Evolutionary conservation across 2,888 invertebrate species (phyloP).

Genomic region (Chalcis sispes): DNA sequence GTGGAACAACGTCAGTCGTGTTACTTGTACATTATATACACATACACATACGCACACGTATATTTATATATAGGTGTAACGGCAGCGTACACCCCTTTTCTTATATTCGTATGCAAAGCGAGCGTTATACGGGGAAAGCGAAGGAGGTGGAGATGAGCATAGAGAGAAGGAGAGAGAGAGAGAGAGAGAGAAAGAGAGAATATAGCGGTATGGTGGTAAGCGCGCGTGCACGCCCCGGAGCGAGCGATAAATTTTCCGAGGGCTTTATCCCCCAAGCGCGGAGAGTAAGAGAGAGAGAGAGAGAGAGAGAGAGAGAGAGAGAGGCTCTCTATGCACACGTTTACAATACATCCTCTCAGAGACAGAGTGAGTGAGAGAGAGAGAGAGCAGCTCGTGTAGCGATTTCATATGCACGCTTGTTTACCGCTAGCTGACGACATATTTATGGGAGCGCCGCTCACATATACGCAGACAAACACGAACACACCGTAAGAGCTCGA

Average conservation of each 20-base stretch:
- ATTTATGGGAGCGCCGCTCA: slow-evolving; percentile 62
- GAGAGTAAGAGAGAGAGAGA: not conserved
- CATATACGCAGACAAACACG: not conserved
- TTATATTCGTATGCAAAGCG: slow-evolving; percentile 33
- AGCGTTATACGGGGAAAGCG: not conserved
- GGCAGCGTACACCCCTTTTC: too few species aligned
- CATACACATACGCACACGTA: too few species aligned
- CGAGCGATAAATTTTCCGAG: slow-evolving; percentile 69
- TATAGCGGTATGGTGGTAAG: too few species aligned
- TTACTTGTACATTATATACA: too few species aligned
- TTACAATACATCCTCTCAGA: slow-evolving; percentile 33
- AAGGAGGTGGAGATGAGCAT: not conserved
- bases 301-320: slow-evolving; percentile 5
- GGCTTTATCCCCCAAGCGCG: slow-evolving; percentile 64
- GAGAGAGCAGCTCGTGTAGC: slow-evolving; percentile 48
- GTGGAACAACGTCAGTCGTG: too few species aligned
- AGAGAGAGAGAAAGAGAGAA: too few species aligned
- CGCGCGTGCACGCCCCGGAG: slow-evolving; percentile 63
- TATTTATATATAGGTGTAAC: too few species aligned
- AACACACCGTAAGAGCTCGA: too few species aligned
- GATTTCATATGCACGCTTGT: slow-evolving; percentile 64
- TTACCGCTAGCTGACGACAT: slow-evolving; percentile 66
- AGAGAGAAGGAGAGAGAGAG: too few species aligned
- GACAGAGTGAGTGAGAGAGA: slow-evolving; percentile 10
- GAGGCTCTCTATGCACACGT: slow-evolving; percentile 55